These are phyloP conservation scores for Metopia argyrocephala DNA, from an alignment of 2,888 invertebrate genomes.

Conservation along the genomic window DNA sequence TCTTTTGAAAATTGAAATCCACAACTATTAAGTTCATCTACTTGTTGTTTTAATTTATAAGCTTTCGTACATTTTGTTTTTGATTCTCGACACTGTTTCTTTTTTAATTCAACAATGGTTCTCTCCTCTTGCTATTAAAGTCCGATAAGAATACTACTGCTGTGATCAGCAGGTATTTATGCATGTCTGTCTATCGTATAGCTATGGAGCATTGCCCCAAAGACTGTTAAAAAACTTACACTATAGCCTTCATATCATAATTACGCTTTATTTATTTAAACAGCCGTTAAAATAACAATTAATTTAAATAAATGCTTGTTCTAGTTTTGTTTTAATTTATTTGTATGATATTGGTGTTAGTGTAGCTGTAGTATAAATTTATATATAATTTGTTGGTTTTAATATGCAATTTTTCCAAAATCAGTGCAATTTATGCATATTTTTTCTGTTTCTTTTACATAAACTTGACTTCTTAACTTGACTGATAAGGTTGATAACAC, in stretches of 20 bases:
- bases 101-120: constrained; percentile 20
- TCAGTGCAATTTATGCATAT: constrained; percentile 13
- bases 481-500: constrained; percentile 27
- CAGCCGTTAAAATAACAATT: constrained; percentile 46
- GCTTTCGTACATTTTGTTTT: constrained; percentile 15
- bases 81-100: constrained; percentile 8
- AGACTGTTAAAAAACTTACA: constrained; percentile 21
- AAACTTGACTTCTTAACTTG: constrained; percentile 30
- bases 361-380: background rate
- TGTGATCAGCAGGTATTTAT: constrained; percentile 40
- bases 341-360: background rate
- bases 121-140: background rate
- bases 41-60: constrained; percentile 42
- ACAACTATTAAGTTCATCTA: constrained; percentile 17
- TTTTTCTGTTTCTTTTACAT: background rate
- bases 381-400: background rate
- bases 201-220: constrained; percentile 27
- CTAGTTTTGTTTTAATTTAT: background rate
- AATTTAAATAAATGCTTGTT: constrained; percentile 44
- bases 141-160: constrained; percentile 30
- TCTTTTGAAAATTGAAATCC: constrained; percentile 5
- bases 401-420: constrained; percentile 35
- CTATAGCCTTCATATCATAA: constrained; percentile 42
- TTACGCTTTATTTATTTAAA: constrained; percentile 43
- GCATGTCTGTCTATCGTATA: background rate